Conservation (phyloP, 2,113 vertebrate species). For the Ptychochromis oligacanthus region DNA sequence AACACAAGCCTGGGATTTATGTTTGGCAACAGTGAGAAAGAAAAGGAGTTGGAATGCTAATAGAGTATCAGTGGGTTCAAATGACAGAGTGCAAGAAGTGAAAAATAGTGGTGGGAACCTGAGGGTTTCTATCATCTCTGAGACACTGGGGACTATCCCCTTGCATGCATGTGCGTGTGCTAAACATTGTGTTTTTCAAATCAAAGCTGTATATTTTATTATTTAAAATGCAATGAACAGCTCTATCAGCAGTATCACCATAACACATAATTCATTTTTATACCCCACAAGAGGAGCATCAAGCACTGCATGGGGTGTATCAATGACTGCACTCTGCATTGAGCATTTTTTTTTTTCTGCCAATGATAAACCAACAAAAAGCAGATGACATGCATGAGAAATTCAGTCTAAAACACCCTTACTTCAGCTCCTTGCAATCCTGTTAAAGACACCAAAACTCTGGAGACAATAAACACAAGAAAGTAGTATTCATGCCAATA, state of each 20-base stretch:
- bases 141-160: neutral
- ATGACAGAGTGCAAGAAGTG: neutral
- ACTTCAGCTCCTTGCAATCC: conserved; percentile 10
- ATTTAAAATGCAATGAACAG: neutral
- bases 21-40: conserved; percentile 20
- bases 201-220: conserved; percentile 9
- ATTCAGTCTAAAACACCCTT: neutral
- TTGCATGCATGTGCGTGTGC: neutral
- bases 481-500: neutral
- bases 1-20: conserved; percentile 25
- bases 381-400: conserved; percentile 10
- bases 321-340: neutral
- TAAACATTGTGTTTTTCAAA: neutral
- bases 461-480: conserved; percentile 10
- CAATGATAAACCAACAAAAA: neutral
- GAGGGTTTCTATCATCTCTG: neutral
- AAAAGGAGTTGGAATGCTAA: conserved; percentile 25
- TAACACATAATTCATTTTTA: conserved; percentile 26
- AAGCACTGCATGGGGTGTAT: neutral
- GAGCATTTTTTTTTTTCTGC: neutral
- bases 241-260: neutral
- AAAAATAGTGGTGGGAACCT: conserved; percentile 7
- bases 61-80: conserved; percentile 41
- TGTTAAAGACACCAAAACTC: conserved; percentile 1
- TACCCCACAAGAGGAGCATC: neutral